Evolutionary conservation across 2,797 vertebrate species (phyloP).

Genomic region (Notoglanidium macrostoma): DNA sequence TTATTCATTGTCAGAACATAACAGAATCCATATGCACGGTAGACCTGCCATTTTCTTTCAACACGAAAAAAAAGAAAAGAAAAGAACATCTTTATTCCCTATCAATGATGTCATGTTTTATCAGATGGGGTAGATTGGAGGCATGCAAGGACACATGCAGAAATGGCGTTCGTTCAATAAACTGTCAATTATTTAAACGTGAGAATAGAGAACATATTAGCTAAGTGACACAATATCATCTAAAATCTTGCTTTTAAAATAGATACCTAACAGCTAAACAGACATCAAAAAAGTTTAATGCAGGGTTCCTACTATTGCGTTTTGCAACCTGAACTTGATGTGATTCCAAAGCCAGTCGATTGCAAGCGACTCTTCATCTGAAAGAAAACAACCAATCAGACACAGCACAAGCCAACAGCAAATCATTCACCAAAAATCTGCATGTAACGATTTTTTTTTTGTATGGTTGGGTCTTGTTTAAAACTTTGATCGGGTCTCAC

Average conservation of each 20-base stretch:
- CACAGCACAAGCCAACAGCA: slow-evolving; percentile 65
- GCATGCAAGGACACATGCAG: slow-evolving; percentile 52
- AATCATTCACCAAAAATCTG: slow-evolving; percentile 51
- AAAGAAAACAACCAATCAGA: slow-evolving; percentile 89
- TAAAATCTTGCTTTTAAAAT: slow-evolving; percentile 25
- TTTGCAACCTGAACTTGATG: slow-evolving; percentile 87
- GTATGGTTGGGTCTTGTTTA: not conserved
- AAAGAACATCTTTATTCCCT: slow-evolving; percentile 24
- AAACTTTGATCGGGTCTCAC: not conserved
- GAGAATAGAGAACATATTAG: slow-evolving; percentile 26
- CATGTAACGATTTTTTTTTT: slow-evolving; percentile 12
- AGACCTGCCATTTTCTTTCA: not conserved
- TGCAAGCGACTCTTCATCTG: slow-evolving; percentile 87
- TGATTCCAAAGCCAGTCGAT: slow-evolving; percentile 85
- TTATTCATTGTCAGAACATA: not conserved
- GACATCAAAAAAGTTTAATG: slow-evolving; percentile 71
- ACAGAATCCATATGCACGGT: not conserved
- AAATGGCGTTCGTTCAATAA: slow-evolving; percentile 27
- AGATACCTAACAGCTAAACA: slow-evolving; percentile 37
- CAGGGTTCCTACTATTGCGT: slow-evolving; percentile 78
- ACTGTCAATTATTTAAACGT: slow-evolving; percentile 19
- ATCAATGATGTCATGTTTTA: slow-evolving; percentile 22
- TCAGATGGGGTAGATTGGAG: slow-evolving; percentile 12
- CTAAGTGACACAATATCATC: slow-evolving; percentile 64
- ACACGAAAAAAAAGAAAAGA: not conserved